Evolutionary conservation across 2,113 vertebrate genomes (phyloP), one percentile per base, ranked within the genome.

Genomic region (Eulacestoma nigropectus): DNA sequence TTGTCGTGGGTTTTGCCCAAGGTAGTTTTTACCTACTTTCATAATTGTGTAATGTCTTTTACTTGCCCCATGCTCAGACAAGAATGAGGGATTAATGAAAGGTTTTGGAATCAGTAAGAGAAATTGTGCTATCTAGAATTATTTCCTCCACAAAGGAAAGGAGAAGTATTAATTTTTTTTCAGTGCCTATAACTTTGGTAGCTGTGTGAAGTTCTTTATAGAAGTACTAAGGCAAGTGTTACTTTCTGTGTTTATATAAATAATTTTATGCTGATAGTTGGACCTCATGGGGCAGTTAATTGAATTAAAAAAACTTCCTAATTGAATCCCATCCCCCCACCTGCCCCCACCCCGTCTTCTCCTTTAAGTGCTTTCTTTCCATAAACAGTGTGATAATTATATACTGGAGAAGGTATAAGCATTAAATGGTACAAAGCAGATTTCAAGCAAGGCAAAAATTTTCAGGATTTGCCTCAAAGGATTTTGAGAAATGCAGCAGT

Each of bases 271-370:
- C 27, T 90, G 41, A 49, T 87, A 78, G 41, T 63, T 78, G 35
- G 33, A 75, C 44, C 17, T 68, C 37, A 13, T 32, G 12, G 27
- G 35, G 10, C 42, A 82, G 52, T 9, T 64, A 69, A 86, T 63
- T 62, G 47, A 69, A 73, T 86, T 64, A 4, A 1, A 50, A 32
- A 47, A 84, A 23, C 13, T 49, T 29, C 5, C 12, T 27, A 37
- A 47, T n/a, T 44, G 2, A 64, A 33, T 59, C 7, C 10, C 13
- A 10, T 77, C 22, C 7, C 3, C 7, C 7, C 6, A 0, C 1
- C 5, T 4, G 2, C 21, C 4, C 3, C 4, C n/a, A n/a, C 2
- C 2, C 4, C 11, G 0, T 59, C 60, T 82, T 88, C 20, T 75
- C 11, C 10, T 55, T 72, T 47, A 56, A 46, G 4, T 62, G 21